Evolutionary conservation across 2,797 vertebrate genomes (phyloP).

Genomic region (Sebastes cheni): DNA sequence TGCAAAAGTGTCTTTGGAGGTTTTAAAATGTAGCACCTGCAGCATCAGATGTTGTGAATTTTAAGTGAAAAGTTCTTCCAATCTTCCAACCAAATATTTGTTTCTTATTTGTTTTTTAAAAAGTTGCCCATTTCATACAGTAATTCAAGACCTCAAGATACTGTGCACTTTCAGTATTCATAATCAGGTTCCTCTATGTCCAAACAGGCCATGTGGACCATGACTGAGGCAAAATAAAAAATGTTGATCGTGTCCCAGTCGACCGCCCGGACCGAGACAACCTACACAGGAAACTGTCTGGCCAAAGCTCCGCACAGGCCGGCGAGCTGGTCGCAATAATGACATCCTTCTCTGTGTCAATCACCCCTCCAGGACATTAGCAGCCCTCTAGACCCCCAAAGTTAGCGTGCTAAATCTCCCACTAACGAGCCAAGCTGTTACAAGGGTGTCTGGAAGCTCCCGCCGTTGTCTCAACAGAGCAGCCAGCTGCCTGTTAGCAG

Average conservation of each 20-base stretch:
- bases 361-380: slow-evolving; percentile 66
- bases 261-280: slow-evolving; percentile 5
- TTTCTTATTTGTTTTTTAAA: background rate
- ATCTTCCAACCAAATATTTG: background rate
- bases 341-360: slow-evolving; percentile 50
- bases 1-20: background rate
- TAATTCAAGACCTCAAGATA: background rate
- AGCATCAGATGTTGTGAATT: background rate
- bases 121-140: background rate
- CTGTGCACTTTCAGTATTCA: background rate
- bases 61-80: background rate
- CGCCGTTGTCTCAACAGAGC: slow-evolving; percentile 57
- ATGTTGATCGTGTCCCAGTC: background rate
- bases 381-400: slow-evolving; percentile 48
- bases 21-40: background rate
- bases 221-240: background rate
- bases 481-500: slow-evolving; percentile 63
- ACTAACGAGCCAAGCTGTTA: slow-evolving; percentile 72
- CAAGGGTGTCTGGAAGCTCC: slow-evolving; percentile 56
- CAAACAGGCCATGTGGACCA: background rate
- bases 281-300: slow-evolving; percentile 19
- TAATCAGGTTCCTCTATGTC: background rate
- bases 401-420: slow-evolving; percentile 71
- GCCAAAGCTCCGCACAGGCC: slow-evolving; percentile 3
- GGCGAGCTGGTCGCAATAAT: slow-evolving; percentile 49